phyloP scores from a whole-genome alignment of 2,113 vertebrate genomes.

The Rhabdomys dilectus region DNA sequence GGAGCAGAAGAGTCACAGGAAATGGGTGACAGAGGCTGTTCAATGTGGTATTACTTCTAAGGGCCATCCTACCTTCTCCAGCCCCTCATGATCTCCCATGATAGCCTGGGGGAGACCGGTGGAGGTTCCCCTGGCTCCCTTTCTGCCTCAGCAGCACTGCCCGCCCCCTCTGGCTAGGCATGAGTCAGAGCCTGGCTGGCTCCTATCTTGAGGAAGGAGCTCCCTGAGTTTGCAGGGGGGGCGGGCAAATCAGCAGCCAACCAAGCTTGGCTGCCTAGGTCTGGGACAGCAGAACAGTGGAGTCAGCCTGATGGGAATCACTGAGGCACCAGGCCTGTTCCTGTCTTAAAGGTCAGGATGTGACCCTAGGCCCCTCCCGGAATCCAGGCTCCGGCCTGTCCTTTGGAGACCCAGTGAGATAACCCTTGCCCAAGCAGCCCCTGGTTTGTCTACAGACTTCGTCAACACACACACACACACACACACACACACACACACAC shows the following conservation, averaged over 20 bases:
- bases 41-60: neutral
- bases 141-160: neutral
- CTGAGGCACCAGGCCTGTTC: conserved; percentile 75
- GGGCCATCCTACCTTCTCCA: neutral
- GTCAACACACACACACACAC: neutral
- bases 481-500: neutral
- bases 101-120: neutral
- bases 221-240: neutral
- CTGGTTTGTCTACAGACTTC: neutral
- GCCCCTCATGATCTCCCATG: neutral
- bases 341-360: conserved; percentile 80
- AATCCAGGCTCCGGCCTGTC: conserved; percentile 76
- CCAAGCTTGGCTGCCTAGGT: neutral
- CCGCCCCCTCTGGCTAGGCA: neutral
- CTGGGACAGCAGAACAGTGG: conserved; percentile 16
- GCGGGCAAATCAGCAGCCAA: conserved; percentile 64
- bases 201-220: neutral
- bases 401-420: conserved; percentile 69
- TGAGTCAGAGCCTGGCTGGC: conserved; percentile 28
- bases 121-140: neutral
- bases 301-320: conserved; percentile 60
- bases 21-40: neutral
- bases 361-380: conserved; percentile 75
- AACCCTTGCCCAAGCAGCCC: neutral
- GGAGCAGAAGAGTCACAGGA: neutral